phyloP scores from a whole-genome alignment of 2,888 invertebrate genomes.

The Allygus modestus region DNA sequence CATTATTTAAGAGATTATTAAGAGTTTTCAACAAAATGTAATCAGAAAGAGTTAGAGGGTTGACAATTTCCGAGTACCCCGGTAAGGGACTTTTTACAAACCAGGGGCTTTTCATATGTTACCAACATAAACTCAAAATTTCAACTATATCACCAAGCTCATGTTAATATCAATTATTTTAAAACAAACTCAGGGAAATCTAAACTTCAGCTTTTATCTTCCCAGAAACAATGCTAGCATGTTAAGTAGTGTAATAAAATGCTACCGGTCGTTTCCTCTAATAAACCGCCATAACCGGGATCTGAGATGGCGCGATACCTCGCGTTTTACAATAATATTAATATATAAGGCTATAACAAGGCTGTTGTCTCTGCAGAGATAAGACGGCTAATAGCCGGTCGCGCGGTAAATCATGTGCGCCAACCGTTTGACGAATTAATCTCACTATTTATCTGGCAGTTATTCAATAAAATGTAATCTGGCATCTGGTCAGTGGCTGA shows the following conservation, averaged over 20 bases:
- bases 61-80: too few relatives aligned
- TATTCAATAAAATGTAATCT: slow-evolving; percentile 60
- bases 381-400: slow-evolving; percentile 28
- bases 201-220: neutral
- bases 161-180: too few relatives aligned
- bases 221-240: neutral
- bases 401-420: slow-evolving; percentile 40
- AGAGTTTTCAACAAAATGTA: too few relatives aligned
- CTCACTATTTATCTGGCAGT: slow-evolving; percentile 56
- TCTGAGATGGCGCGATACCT: slow-evolving; percentile 8
- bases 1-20: too few relatives aligned
- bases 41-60: too few relatives aligned
- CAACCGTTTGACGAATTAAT: slow-evolving; percentile 56
- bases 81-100: too few relatives aligned
- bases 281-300: neutral
- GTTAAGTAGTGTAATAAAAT: neutral
- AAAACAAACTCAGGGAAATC: too few relatives aligned
- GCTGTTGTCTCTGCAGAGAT: slow-evolving; percentile 43
- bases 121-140: too few relatives aligned
- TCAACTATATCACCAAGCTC: too few relatives aligned
- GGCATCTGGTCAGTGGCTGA: slow-evolving; percentile 41
- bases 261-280: neutral
- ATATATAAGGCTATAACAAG: slow-evolving; percentile 50
- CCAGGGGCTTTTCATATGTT: too few relatives aligned
- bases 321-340: slow-evolving; percentile 48